Base-by-base conservation (phyloP, 2,888 invertebrate genomes). In the Drosophila anomalata region DNA sequence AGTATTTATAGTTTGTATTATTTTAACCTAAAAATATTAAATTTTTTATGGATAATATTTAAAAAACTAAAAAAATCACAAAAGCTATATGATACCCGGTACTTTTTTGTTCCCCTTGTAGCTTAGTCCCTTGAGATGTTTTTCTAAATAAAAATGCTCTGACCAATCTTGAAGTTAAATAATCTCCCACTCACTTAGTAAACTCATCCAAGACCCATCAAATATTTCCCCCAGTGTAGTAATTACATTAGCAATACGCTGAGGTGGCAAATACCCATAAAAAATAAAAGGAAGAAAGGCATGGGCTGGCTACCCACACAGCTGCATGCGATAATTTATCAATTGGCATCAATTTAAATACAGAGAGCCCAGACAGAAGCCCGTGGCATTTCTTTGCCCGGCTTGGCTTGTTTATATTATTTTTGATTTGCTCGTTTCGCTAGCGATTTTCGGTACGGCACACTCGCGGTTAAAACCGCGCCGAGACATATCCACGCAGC, bases 311-410 rank as follows among this genome's bases (percentile, higher is more conserved):
- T 31, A 67, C 62, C 47, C 60, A 65, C 57, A 73, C 51, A 57
- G 17, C 26, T 55, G 68, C 70, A 66, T 70, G 78, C 80, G 75
- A 80, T 88, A 90, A 89, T 89, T 90, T 87, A 87, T 89, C 90
- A 89, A 90, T 89, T 89, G 89, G 76, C 77, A 80, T 78, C 89
- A 89, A 89, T 89, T 90, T 88, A 83, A 84, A 62, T 55, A 69
- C 71, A 65, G 74, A 61, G 60, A 61, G n/a, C n/a, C n/a, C 46
- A 42, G 58, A 57, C 69, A 57, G 50, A 54, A 62, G 72, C 75
- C 67, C 75, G 76, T 71, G 73, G 78, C 87, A 71, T 84, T 86
- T 80, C 87, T 80, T 80, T 20, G 22, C 82, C 67, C 56, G 33
- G 58, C 57, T 68, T 72, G 53, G 14, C 47, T 26, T 54, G n/a